phyloP scores from a whole-genome alignment of 2,113 vertebrate genomes.

The Labeo rohita region DNA sequence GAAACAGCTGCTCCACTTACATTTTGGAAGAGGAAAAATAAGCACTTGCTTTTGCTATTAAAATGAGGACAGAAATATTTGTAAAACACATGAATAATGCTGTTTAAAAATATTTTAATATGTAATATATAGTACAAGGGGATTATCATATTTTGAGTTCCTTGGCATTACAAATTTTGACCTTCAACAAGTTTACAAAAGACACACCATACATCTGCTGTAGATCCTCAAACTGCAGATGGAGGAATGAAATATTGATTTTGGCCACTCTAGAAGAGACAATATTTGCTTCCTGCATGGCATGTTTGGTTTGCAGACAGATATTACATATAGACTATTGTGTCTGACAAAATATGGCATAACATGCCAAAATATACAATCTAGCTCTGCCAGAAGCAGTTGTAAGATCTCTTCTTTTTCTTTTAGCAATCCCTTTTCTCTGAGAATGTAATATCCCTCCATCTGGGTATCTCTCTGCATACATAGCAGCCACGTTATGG shows the following conservation, averaged over 20 bases:
- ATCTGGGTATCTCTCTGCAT: neutral
- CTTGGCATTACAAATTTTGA: neutral
- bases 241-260: neutral
- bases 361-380: slow-evolving; percentile 7
- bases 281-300: neutral
- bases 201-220: neutral
- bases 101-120: neutral
- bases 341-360: slow-evolving; percentile 3
- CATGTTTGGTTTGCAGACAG: slow-evolving; percentile 29
- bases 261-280: neutral
- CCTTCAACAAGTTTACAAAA: neutral
- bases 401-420: neutral
- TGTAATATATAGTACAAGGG: neutral
- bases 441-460: neutral
- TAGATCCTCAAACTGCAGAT: slow-evolving; percentile 1
- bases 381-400: neutral
- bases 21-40: neutral
- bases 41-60: neutral
- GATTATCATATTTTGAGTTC: neutral
- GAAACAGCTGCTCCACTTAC: neutral
- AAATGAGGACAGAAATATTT: neutral
- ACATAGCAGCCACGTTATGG: neutral
- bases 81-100: neutral
- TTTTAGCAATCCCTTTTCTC: neutral
- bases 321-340: neutral